Evolutionary conservation across 2,888 invertebrate genomes (phyloP).

Genomic region (Macaria notata): DNA sequence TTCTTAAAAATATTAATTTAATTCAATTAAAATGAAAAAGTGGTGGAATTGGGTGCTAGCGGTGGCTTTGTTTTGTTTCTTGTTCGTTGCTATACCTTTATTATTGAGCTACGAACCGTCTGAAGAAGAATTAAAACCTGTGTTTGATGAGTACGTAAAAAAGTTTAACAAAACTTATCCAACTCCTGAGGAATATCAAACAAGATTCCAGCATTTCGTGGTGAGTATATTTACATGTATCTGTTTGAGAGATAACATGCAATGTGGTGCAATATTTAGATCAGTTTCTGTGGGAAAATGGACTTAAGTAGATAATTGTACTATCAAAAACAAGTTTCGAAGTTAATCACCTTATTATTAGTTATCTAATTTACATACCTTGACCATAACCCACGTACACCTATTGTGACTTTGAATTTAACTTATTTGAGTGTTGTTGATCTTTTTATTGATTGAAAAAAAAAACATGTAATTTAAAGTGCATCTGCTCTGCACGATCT

Average conservation of each 20-base stretch:
- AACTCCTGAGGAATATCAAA: constrained; percentile 69
- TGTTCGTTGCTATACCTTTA: constrained; percentile 67
- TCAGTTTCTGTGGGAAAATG: too few relatives aligned
- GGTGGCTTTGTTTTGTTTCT: constrained; percentile 56
- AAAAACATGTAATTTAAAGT: neutral
- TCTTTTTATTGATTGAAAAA: neutral
- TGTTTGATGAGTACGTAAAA: constrained; percentile 75
- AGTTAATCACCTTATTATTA: constrained; percentile 1
- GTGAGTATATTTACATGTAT: constrained; percentile 55
- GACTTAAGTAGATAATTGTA: neutral
- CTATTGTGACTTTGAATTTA: too few relatives aligned
- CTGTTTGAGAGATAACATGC: too few relatives aligned
- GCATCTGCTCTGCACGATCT: neutral
- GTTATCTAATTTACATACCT: constrained; percentile 3
- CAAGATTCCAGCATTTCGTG: constrained; percentile 77
- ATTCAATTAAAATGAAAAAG: constrained; percentile 57
- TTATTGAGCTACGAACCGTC: constrained; percentile 43
- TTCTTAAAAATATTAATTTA: constrained; percentile 13
- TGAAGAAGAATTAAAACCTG: constrained; percentile 51
- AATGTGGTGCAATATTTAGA: too few relatives aligned
- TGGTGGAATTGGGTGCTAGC: constrained; percentile 71
- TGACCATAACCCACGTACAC: neutral
- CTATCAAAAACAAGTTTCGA: constrained; percentile 18
- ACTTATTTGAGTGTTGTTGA: too few relatives aligned
- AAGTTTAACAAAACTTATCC: constrained; percentile 81